Evolutionary conservation across 2,888 invertebrate species (phyloP), one percentile per base, ranked within the genome.

Genomic region (Pseudolycoriella hygida): DNA sequence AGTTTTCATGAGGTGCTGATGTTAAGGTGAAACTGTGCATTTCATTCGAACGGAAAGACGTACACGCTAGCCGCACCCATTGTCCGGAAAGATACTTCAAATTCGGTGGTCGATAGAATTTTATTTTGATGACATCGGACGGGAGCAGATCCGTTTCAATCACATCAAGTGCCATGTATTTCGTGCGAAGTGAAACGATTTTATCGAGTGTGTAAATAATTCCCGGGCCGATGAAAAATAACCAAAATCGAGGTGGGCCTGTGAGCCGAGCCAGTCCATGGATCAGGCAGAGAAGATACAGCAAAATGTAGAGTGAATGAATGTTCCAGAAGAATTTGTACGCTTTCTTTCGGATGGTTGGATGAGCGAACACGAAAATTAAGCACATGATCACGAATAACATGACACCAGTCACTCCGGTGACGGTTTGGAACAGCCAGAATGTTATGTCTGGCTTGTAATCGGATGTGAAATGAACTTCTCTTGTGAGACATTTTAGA

Each of bases 311-410:
- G 5, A 94, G 71, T 10, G 87, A 81, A 62, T 96, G 94, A 43
- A 93, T 87, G 49, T 82, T 79, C 86, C 94, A 94, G 67, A 94
- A 94, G 69, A 87, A 93, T 48, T 88, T 88, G 64, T 92, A 94
- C 0, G 93, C 93, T 54, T 86, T 83, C 61, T 90, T 87, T 41
- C 94, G 74, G 49, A 94, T 85, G 3, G 79, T 78, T 0, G 93
- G 92, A 67, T 93, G 90, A 0, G 94, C 93, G 60, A 96, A 96
- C n/a, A 92, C 84, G 60, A 93, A 92, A 53, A 96, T 94, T 45
- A 93, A 81, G 60, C 87, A 85, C 85, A 93, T 92, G 45, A 92
- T 79, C 44, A 86, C 71, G 60, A 90, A 93, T 1, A 94, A 69
- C 2, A 88, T 58, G 1, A 94, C 86, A 11, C 93, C 92, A 2